These are phyloP conservation scores for Moxostoma hubbsi DNA, from an alignment of 2,797 vertebrate genomes.

Conservation along the genomic window DNA sequence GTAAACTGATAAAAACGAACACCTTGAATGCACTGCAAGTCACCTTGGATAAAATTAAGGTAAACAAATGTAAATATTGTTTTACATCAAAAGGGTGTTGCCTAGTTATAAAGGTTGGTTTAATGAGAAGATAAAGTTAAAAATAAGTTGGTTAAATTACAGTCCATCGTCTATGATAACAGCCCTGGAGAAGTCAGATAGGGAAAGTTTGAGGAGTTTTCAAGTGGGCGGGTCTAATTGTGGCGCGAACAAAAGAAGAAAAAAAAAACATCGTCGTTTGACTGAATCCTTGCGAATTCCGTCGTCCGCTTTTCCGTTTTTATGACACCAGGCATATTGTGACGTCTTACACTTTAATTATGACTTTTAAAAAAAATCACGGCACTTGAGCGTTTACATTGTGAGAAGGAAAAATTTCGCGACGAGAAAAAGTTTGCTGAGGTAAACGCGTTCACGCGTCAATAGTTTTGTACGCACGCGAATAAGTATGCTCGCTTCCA, in stretches of 20 bases:
- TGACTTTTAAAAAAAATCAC: slow-evolving; percentile 44
- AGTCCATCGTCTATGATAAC: background rate
- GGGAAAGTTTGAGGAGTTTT: slow-evolving; percentile 30
- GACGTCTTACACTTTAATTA: background rate
- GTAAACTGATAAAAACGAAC: too few species aligned
- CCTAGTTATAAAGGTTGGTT: too few species aligned
- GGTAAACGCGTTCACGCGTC: background rate
- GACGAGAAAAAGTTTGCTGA: slow-evolving; percentile 7
- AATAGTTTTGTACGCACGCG: background rate
- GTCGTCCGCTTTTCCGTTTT: too few species aligned
- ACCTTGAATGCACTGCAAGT: too few species aligned
- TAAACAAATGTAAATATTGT: too few species aligned
- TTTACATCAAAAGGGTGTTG: too few species aligned
- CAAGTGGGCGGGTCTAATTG: background rate
- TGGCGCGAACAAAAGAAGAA: slow-evolving; percentile 17
- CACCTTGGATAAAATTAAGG: too few species aligned
- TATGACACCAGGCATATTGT: background rate
- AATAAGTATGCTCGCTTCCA: too few species aligned
- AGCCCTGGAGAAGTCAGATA: background rate
- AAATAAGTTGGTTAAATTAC: background rate
- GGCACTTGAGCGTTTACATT: slow-evolving; percentile 57
- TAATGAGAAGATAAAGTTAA: background rate
- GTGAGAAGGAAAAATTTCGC: slow-evolving; percentile 41
- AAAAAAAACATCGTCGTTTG: background rate
- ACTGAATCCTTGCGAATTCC: background rate